Percentiles rank a stretch among this genome's conserved stretches.
These are phyloP conservation scores for Meloe dianella DNA, from an alignment of 2,888 invertebrate species.

Conservation along the genomic window DNA sequence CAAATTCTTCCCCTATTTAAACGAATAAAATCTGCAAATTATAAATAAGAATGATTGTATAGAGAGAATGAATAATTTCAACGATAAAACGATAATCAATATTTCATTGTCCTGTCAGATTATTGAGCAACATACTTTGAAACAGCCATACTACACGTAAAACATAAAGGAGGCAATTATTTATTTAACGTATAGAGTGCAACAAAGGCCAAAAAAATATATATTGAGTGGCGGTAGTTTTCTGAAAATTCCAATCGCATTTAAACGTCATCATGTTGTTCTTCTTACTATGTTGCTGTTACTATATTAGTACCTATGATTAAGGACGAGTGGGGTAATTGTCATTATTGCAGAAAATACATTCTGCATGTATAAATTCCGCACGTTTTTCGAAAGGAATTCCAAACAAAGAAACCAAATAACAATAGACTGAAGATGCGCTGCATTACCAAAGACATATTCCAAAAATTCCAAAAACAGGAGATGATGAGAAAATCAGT, in stretches of 20 bases:
- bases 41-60: background rate
- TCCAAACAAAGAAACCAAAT: constrained; percentile 41
- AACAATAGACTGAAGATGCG: constrained; percentile 36
- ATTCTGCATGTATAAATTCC: constrained; percentile 47
- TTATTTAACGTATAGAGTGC: background rate
- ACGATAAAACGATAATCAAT: background rate
- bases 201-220: background rate
- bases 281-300: background rate
- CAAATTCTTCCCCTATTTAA: background rate
- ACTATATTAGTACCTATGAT: background rate
- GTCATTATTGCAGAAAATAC: constrained; percentile 35
- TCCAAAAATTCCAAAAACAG: no score
- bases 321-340: constrained; percentile 14
- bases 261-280: background rate
- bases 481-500: no score
- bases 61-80: background rate
- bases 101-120: constrained; percentile 8
- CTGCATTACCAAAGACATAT: background rate
- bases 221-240: background rate
- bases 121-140: background rate
- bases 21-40: background rate
- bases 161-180: background rate
- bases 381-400: constrained; percentile 47
- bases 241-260: constrained; percentile 2
- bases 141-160: background rate